A percentile compares a stretch with the other conserved stretches of the same genome.
phyloP scores from a whole-genome alignment of 1,140 invertebrate genomes.

The Cotesia vestalis region DNA sequence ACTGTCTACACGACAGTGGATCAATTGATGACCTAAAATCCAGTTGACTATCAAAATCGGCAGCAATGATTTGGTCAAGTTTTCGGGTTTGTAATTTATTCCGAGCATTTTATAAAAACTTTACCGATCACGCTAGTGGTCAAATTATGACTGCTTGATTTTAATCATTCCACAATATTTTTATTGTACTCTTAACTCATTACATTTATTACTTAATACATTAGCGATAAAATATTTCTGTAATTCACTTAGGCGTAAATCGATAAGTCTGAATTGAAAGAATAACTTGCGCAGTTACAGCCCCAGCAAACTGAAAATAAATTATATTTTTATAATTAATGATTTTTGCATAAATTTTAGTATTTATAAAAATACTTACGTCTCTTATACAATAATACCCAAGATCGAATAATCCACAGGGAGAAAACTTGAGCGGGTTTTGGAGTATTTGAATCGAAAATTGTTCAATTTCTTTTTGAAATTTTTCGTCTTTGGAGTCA shows the following conservation, averaged over 20 bases:
- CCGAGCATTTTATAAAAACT: not conserved
- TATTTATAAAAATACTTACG: not conserved
- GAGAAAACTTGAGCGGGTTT: not conserved
- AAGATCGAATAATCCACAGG: constrained; percentile 1
- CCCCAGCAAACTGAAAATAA: not conserved
- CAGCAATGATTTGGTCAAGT: not conserved
- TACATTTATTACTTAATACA: too few species aligned
- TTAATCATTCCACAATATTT: too few species aligned
- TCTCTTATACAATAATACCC: not conserved
- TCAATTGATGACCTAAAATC: not conserved
- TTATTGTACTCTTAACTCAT: too few species aligned
- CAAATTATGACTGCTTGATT: too few species aligned
- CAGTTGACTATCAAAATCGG: not conserved
- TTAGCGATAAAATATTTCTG: not conserved
- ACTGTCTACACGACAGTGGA: not conserved
- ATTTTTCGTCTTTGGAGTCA: not conserved
- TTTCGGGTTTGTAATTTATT: not conserved
- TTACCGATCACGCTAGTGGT: too few species aligned
- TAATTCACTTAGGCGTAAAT: too few species aligned
- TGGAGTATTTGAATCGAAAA: constrained; percentile 8
- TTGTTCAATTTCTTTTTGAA: not conserved
- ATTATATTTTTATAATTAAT: too few species aligned
- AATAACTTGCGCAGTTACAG: not conserved
- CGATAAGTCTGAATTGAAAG: not conserved
- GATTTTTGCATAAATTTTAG: too few species aligned